A percentile compares a stretch with the other conserved stretches of the same genome.
These are phyloP conservation scores for Mionectes macconnelli DNA, from an alignment of 2,113 vertebrate species.

Conservation along the genomic window DNA sequence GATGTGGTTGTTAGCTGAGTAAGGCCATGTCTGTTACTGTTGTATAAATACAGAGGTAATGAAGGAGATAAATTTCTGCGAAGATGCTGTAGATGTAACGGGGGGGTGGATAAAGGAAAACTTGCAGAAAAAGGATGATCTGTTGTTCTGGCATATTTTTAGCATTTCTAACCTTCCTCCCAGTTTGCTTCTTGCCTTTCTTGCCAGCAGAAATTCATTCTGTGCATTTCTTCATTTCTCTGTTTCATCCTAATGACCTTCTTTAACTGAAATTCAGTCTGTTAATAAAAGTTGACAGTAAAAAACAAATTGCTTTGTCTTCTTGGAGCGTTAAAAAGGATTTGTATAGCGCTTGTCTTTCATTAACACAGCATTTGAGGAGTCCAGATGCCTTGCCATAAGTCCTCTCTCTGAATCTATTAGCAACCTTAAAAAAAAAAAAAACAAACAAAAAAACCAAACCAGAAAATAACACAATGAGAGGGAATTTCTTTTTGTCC, in stretches of 20 bases:
- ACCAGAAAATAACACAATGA: constrained; percentile 1
- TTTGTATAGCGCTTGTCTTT: constrained; percentile 31
- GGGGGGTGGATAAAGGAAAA: not conserved
- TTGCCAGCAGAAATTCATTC: constrained; percentile 39
- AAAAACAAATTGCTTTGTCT: constrained; percentile 31
- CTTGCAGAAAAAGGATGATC: not conserved
- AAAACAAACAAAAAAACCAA: no score
- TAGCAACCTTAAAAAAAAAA: not conserved
- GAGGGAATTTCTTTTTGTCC: not conserved
- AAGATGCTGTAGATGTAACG: not conserved
- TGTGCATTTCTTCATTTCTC: not conserved
- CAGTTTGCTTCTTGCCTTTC: constrained; percentile 15
- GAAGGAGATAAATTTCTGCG: constrained; percentile 4
- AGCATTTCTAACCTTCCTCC: constrained; percentile 27
- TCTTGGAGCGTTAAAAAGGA: not conserved
- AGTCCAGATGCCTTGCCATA: constrained; percentile 18
- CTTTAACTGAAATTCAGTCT: constrained; percentile 11
- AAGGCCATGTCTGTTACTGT: not conserved
- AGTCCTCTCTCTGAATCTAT: constrained; percentile 3
- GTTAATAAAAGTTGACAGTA: constrained; percentile 34
- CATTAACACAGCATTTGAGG: constrained; percentile 22
- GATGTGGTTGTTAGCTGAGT: not conserved
- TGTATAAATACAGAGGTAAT: not conserved
- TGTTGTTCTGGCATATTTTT: constrained; percentile 41
- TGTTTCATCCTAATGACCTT: constrained; percentile 39